phyloP scores from a whole-genome alignment of 2,888 invertebrate genomes.

The Chesias legatella region DNA sequence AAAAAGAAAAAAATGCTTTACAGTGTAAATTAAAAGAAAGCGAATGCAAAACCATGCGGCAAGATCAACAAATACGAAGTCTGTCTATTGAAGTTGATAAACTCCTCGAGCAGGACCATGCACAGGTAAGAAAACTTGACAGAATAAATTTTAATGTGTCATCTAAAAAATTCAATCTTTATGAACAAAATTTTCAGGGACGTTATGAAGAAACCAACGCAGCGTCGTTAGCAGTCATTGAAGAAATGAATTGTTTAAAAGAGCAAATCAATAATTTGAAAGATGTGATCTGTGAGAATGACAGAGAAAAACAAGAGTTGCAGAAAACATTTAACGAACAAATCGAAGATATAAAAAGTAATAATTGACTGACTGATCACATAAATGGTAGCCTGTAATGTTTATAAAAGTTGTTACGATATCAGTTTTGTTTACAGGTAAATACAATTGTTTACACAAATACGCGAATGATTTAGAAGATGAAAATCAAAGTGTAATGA shows the following conservation, averaged over 20 bases:
- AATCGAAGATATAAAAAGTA: slow-evolving; percentile 67
- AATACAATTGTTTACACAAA: slow-evolving; percentile 55
- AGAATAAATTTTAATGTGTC: slow-evolving; percentile 1
- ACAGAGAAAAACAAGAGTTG: slow-evolving; percentile 60
- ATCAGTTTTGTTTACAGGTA: slow-evolving; percentile 39
- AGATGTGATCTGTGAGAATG: slow-evolving; percentile 50
- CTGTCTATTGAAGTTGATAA: slow-evolving; percentile 75
- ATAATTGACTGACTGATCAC: slow-evolving; percentile 5
- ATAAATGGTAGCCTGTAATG: not conserved
- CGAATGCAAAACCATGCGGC: slow-evolving; percentile 77
- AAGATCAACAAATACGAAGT: slow-evolving; percentile 79
- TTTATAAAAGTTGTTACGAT: slow-evolving; percentile 4
- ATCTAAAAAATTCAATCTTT: slow-evolving; percentile 10
- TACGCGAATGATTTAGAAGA: slow-evolving; percentile 43
- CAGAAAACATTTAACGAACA: slow-evolving; percentile 47
- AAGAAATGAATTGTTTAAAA: slow-evolving; percentile 59
- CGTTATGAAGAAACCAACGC: slow-evolving; percentile 32
- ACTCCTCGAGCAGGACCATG: slow-evolving; percentile 56
- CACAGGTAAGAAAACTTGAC: slow-evolving; percentile 37
- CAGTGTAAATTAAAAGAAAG: slow-evolving; percentile 74
- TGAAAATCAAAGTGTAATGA: slow-evolving; percentile 40
- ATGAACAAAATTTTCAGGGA: slow-evolving; percentile 17
- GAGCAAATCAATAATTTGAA: slow-evolving; percentile 58
- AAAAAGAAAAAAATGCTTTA: slow-evolving; percentile 72
- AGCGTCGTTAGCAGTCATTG: slow-evolving; percentile 43